Percentiles rank a stretch among this genome's conserved stretches.
Evolutionary conservation across 2,888 invertebrate genomes (phyloP).

Genomic region (Eristalis pertinax): DNA sequence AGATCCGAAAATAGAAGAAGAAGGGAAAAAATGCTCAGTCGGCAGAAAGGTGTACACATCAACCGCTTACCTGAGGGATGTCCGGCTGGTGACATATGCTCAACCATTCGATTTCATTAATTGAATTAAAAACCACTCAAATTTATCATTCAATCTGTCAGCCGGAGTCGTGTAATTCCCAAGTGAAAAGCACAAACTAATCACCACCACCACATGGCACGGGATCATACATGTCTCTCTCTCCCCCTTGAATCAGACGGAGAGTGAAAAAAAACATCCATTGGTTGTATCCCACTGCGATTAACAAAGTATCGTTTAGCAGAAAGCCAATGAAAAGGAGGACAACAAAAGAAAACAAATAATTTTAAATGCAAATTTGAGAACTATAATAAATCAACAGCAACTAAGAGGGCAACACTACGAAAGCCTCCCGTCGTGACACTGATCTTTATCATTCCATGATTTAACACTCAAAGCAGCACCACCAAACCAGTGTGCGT

Average conservation of each 20-base stretch:
- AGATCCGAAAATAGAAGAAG: not conserved
- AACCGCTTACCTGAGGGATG: too few relatives aligned
- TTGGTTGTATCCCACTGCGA: conserved; percentile 3
- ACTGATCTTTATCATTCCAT: conserved; percentile 41
- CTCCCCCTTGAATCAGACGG: not conserved
- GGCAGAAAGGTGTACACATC: not conserved
- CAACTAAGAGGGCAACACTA: conserved; percentile 9
- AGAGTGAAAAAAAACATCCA: not conserved
- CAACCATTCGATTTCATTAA: not conserved
- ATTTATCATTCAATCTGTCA: not conserved
- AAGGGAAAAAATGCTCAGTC: not conserved
- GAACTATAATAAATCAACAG: conserved; percentile 36
- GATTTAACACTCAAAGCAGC: conserved; percentile 25
- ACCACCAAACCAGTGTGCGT: conserved; percentile 1
- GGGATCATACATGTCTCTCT: not conserved
- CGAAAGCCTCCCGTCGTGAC: conserved; percentile 16
- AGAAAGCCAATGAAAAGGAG: not conserved
- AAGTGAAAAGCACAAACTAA: not conserved
- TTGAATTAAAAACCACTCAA: not conserved
- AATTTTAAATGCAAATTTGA: conserved; percentile 30
- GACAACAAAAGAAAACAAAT: not conserved
- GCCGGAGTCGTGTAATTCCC: not conserved
- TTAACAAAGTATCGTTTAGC: conserved; percentile 28
- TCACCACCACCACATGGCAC: not conserved
- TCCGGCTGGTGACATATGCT: too few relatives aligned